Conservation (phyloP, 30 jellyfish, hydroid and myxozoan genomes). For the Hydractinia echinata region DNA sequence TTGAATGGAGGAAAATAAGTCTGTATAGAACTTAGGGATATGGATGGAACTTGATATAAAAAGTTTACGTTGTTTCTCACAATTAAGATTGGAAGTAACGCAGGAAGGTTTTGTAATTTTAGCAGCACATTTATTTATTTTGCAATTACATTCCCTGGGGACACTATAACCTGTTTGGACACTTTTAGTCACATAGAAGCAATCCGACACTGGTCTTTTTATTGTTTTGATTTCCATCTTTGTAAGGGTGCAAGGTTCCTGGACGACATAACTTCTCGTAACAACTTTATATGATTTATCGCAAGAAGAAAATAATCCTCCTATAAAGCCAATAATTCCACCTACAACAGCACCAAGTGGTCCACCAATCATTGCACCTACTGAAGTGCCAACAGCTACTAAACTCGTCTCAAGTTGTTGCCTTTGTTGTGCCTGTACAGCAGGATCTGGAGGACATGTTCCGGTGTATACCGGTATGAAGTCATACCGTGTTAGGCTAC, state of each 20-base stretch:
- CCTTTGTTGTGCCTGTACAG: too few species aligned
- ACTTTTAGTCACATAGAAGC: background rate
- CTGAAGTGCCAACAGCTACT: background rate
- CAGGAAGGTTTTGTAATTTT: background rate
- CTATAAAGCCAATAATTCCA: background rate
- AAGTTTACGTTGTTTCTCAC: background rate
- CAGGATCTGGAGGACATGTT: too few species aligned
- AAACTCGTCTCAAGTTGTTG: background rate
- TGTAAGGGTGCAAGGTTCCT: background rate
- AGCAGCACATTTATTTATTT: background rate
- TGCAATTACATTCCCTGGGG: background rate
- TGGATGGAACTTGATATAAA: too few species aligned
- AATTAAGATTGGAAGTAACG: background rate
- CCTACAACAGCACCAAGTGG: background rate
- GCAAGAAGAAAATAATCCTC: slow-evolving; percentile 4
- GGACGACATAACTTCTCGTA: background rate
- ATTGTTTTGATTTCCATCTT: background rate
- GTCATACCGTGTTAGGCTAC: too few species aligned
- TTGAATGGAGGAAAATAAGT: too few species aligned
- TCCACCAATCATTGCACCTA: background rate
- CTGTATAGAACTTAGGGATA: too few species aligned
- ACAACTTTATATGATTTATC: background rate
- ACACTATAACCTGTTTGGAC: background rate
- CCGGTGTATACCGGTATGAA: too few species aligned
- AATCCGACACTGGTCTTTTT: background rate